These are phyloP conservation scores for Corapipo altera DNA, from an alignment of 2,113 vertebrate genomes.

Conservation along the genomic window DNA sequence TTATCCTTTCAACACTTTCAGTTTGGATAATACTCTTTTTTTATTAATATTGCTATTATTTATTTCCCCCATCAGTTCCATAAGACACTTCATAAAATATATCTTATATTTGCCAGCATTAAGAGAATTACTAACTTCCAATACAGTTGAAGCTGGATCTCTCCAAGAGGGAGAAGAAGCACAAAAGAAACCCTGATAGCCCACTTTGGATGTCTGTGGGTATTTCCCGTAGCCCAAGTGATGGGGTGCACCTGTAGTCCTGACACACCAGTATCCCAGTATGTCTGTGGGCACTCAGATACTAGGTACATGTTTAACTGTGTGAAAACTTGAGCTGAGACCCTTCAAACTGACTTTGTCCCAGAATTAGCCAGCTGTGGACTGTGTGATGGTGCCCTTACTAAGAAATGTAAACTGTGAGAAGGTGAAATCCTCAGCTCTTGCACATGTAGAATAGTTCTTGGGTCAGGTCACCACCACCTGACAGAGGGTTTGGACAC, in stretches of 20 bases:
- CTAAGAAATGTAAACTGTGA: background rate
- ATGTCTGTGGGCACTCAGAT: background rate
- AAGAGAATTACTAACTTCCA: constrained; percentile 20
- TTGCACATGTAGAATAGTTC: background rate
- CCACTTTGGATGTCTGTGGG: background rate
- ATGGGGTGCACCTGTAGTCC: background rate
- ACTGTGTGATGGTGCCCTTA: background rate
- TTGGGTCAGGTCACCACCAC: background rate
- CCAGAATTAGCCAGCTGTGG: background rate
- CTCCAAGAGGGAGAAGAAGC: background rate
- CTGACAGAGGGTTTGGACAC: background rate
- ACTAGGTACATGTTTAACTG: background rate
- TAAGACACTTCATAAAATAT: constrained; percentile 30
- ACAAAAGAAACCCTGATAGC: background rate
- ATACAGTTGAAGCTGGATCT: background rate
- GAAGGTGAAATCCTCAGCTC: background rate
- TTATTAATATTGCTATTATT: constrained; percentile 42
- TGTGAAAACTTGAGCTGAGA: background rate
- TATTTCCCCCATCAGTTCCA: background rate
- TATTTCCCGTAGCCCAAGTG: background rate
- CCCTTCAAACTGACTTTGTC: background rate
- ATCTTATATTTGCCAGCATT: background rate
- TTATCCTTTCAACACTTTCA: constrained; percentile 25
- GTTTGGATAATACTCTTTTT: background rate
- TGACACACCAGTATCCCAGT: background rate